Evolutionary conservation across 2,888 invertebrate genomes (phyloP).

Genomic region (Gandaritis pyraliata): DNA sequence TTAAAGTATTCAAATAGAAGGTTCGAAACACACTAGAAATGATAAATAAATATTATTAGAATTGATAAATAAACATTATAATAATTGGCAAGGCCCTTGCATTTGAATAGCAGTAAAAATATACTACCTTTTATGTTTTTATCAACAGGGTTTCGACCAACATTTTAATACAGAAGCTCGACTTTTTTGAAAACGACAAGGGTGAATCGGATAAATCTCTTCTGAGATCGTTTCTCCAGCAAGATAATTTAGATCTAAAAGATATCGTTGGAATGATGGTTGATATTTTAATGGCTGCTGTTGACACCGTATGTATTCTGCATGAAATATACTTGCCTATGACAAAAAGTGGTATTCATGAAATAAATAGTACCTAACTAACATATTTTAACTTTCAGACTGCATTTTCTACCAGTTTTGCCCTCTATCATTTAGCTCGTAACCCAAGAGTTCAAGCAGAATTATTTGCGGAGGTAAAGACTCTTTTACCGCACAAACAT

Average conservation of each 20-base stretch:
- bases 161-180: conserved; percentile 84
- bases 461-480: conserved; percentile 86
- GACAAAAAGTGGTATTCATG: not conserved
- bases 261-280: conserved; percentile 93
- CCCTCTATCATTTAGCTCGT: conserved; percentile 90
- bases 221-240: conserved; percentile 87
- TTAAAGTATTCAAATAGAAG: too few species aligned
- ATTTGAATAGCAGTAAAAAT: not conserved
- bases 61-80: not conserved
- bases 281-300: conserved; percentile 93
- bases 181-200: conserved; percentile 70
- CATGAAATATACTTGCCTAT: not conserved
- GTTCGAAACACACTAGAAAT: not conserved
- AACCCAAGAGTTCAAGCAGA: conserved; percentile 88
- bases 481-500: conserved; percentile 80
- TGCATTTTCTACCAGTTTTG: conserved; percentile 90
- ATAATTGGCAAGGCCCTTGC: not conserved
- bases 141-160: conserved; percentile 85
- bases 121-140: not conserved
- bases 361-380: too few species aligned
- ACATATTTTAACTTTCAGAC: conserved; percentile 81
- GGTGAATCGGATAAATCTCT: conserved; percentile 75
- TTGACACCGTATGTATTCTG: conserved; percentile 88
- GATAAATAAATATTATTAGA: not conserved
- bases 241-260: conserved; percentile 88